phyloP scores from a whole-genome alignment of 2,888 invertebrate genomes.

The Sclerodermus sp. region DNA sequence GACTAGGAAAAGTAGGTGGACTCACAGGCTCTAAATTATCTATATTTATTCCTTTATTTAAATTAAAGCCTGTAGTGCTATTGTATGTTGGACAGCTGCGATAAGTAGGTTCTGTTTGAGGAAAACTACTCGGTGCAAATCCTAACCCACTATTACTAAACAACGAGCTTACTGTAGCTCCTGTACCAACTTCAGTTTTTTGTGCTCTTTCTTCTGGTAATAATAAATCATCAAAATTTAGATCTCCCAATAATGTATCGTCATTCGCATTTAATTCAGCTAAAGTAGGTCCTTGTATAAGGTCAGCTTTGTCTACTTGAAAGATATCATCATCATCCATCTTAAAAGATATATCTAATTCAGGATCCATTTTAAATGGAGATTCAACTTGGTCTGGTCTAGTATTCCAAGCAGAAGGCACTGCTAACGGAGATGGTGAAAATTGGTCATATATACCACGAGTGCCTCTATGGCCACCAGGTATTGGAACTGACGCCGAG shows the following conservation, averaged over 20 bases:
- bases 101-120: conserved; percentile 42
- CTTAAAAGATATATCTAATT: conserved; percentile 62
- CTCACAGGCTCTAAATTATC: conserved; percentile 52
- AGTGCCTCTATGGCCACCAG: conserved; percentile 47
- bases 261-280: conserved; percentile 86
- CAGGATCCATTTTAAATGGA: conserved; percentile 46
- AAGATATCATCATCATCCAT: conserved; percentile 90
- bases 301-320: conserved; percentile 84
- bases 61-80: conserved; percentile 37
- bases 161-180: conserved; percentile 27
- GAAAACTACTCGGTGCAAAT: conserved; percentile 51
- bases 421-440: conserved; percentile 49
- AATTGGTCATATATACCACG: conserved; percentile 52
- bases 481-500: conserved; percentile 53
- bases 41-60: conserved; percentile 40
- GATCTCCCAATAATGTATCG: conserved; percentile 78
- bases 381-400: conserved; percentile 55
- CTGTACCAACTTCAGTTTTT: conserved; percentile 23
- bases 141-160: conserved; percentile 28
- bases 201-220: conserved; percentile 68
- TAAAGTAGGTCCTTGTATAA: conserved; percentile 80
- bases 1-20: conserved; percentile 52
- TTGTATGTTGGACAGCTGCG: conserved; percentile 37
- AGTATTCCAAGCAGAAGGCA: conserved; percentile 59
- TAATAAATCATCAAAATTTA: conserved; percentile 83